Evolutionary conservation across 2,888 invertebrate species (phyloP), one percentile per base, ranked within the genome.

Genomic region (Belgica antarctica): DNA sequence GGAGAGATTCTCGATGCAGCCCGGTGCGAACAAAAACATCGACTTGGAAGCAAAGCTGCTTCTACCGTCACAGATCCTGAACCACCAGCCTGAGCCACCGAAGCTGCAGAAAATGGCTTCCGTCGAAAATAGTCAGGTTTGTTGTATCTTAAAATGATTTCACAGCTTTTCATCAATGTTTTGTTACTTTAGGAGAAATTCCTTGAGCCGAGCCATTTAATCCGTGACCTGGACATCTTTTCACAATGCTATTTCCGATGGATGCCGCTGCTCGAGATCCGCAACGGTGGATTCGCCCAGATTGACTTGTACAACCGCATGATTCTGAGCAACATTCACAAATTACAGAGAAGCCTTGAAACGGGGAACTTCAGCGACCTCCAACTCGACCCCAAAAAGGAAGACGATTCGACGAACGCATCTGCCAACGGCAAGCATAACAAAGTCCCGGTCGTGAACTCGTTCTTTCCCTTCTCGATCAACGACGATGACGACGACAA

Each of bases 211-310:
- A 77, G 83, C 74, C 79, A 78, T 72, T 81, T 81, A 1, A 81
- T 89, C 72, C 79, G 85, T 2, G 82, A 82, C 70, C 77, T 89
- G 74, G 87, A 89, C 72, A 79, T 95, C 52, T 96, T 95, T 95
- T 82, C 87, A 71, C 92, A 92, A 78, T 94, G 94, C 81, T 96
- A 93, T 81, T 89, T 92, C 77, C 87, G 96, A 27, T 95, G 94
- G 92, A 83, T 94, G 76, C 87, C 89, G 19, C 87, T 90, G 19
- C 83, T 94, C 4, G 92, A 94, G 73, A 80, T 80, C 1, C 77
- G 78, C 62, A 76, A 77, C n/a, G 80, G 80, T 3, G 80, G 80
- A 2, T 77, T 77, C 72, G 77, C 79, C 1, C 80, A 80, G 75
- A 77, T 80, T 27, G 80, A 80, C 73, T 74, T 80, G 62, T 78